These are phyloP conservation scores for Casuarius casuarius DNA, from an alignment of 2,113 vertebrate genomes.

Conservation along the genomic window DNA sequence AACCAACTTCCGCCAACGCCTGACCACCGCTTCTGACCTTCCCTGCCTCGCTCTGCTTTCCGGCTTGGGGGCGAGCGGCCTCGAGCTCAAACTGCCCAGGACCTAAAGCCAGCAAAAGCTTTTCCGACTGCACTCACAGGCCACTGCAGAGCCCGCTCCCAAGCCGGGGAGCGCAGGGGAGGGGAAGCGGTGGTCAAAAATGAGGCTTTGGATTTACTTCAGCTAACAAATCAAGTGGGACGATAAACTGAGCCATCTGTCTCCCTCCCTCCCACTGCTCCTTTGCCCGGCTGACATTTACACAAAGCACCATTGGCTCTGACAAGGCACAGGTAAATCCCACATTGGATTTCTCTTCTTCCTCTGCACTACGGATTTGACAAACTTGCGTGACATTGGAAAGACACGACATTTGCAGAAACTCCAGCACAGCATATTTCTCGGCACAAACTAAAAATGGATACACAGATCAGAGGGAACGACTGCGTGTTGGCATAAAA, in stretches of 20 bases:
- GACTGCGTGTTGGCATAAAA: not conserved
- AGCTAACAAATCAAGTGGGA: not conserved
- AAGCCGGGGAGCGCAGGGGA: not conserved
- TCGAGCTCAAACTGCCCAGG: not conserved
- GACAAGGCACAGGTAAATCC: not conserved
- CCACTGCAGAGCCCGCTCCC: not conserved
- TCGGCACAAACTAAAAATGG: not conserved
- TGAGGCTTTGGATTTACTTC: not conserved
- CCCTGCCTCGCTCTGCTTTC: not conserved
- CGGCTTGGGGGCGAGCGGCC: not conserved
- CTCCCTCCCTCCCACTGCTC: not conserved
- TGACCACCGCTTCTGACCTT: not conserved
- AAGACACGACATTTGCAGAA: not conserved
- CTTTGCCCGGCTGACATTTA: not conserved
- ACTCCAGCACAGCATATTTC: not conserved
- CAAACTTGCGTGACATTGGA: not conserved
- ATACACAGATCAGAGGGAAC: not conserved
- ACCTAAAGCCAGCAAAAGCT: not conserved
- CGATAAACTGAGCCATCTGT: not conserved
- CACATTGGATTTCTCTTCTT: not conserved
- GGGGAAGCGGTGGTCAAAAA: not conserved
- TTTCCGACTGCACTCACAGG: not conserved
- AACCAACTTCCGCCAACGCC: not conserved
- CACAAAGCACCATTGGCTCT: not conserved
- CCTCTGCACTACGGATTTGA: not conserved